Base-by-base conservation (phyloP, 2,888 invertebrate species). In the Sphecodes monilicornis region DNA sequence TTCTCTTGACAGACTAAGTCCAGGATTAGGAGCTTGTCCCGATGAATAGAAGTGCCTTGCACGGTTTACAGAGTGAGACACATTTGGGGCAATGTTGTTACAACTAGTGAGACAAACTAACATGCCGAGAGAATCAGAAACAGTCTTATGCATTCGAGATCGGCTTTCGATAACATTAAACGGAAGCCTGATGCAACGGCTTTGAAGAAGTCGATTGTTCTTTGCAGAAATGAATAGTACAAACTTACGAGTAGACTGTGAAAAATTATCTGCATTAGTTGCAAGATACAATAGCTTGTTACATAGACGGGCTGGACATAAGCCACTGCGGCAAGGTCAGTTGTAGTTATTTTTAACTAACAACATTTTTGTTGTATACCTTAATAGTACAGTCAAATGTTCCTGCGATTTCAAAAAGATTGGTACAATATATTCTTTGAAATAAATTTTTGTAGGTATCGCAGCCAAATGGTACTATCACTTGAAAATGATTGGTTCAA, bases 21-120 rank as follows among this genome's bases (percentile, higher is more conserved):
- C 39, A 32, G 75, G 43, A 84, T 92, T 86, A 91, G 82, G 91
- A 90, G 64, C 88, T 82, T 18, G 92, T 90, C 72, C 90, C 91
- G 26, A 78, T 87, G n/a, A 78, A 82, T 41, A 73, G 66, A 32
- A 3, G 10, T 43, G 36, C 78, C 69, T 69, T 39, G 13, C n/a
- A 26, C 26, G n/a, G 29, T 8, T 73, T 79, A 78, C 46, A 78
- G 43, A 13, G n/a, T 39, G 26, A 22, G 41, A 43, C 13, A 11
- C 32, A 68, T 22, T 29, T 46, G 5, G 36, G 50, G 60, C 60
- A 36, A 73, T 16, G 11, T 22, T 32, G 41, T 29, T 46, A 71
- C 32, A 32, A 71, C 46, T 46, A 71, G 43, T 16, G 13, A 4
- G 60, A 41, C 16, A 39, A 46, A 3, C 11, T 32, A 11, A 36